Evolutionary conservation across 23 tunicate genomes (phyloP), one percentile per base, ranked within the genome.

Genomic region (Ciona savignyi): DNA sequence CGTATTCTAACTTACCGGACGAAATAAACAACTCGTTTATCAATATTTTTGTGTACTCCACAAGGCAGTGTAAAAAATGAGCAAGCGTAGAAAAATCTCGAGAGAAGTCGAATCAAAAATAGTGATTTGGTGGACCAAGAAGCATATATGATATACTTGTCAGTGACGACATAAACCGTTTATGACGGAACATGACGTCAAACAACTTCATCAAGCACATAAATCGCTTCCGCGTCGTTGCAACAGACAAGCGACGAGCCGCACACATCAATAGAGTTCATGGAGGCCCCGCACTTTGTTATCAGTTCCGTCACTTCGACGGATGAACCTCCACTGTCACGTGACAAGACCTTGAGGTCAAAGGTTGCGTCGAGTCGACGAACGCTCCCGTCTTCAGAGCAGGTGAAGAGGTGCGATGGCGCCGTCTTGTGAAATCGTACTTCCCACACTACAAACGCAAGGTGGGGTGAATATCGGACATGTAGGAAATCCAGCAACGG

Each of bases 391-490:
- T 91, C 97, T 61, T 78, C 86, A 0, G 97, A 91, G 62, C 97
- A 91, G 1, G 92, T 80, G 62, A 80, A 91, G 33, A 91, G 56
- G 29, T 72, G 64, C 23, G 78, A 78, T n/a, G 97, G 97, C 1
- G 92, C 84, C 27, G 80, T 70, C 33, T 82, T 77, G 76, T 85
- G 87, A 34, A 91, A 91, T 2, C 76, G 68, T 31, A 85, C 70
- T 74, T 91, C 97, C 91, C 91, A 84, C 2, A 91, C 97, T 91
- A 77, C 1, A 68, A 81, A 78, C n/a, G n/a, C n/a, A n/a, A n/a
- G n/a, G n/a, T n/a, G n/a, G n/a, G n/a, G n/a, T n/a, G n/a, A n/a
- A n/a, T n/a, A n/a, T n/a, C n/a, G n/a, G n/a, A n/a, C n/a, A n/a
- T n/a, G n/a, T n/a, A n/a, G n/a, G n/a, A n/a, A n/a, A n/a, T n/a